Conservation (phyloP, 2,797 vertebrate genomes). For the Phoebastria nigripes region DNA sequence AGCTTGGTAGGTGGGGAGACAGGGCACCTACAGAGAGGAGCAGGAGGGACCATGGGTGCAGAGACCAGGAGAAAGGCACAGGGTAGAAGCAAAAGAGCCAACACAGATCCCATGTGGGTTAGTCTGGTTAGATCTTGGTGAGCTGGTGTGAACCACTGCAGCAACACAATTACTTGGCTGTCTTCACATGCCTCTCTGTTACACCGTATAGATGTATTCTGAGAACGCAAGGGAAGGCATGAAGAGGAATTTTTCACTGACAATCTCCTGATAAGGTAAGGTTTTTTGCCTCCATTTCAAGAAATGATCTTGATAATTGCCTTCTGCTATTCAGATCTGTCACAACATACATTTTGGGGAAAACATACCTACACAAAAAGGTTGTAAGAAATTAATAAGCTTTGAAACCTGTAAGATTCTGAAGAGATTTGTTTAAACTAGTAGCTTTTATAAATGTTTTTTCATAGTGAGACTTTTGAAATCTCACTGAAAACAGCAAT, state of each 20-base stretch:
- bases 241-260: not conserved
- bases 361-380: not conserved
- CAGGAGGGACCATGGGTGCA: rapidly evolving
- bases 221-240: not conserved
- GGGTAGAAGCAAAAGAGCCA: not conserved
- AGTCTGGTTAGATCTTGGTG: not conserved
- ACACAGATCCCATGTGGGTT: not conserved
- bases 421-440: not conserved
- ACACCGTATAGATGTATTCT: not conserved
- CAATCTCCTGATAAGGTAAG: not conserved
- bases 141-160: not conserved
- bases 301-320: not conserved
- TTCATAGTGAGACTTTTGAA: not conserved
- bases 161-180: not conserved
- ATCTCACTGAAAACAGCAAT: not conserved
- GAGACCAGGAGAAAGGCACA: not conserved
- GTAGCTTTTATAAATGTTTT: not conserved
- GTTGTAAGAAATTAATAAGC: not conserved
- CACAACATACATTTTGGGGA: not conserved
- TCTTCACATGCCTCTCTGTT: not conserved
- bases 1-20: not conserved
- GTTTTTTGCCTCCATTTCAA: rapidly evolving
- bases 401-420: not conserved
- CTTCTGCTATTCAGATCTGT: not conserved
- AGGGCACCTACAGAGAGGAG: not conserved